Evolutionary conservation across 2,113 vertebrate genomes (phyloP), one percentile per base, ranked within the genome.

Genomic region (Archilochus colubris): DNA sequence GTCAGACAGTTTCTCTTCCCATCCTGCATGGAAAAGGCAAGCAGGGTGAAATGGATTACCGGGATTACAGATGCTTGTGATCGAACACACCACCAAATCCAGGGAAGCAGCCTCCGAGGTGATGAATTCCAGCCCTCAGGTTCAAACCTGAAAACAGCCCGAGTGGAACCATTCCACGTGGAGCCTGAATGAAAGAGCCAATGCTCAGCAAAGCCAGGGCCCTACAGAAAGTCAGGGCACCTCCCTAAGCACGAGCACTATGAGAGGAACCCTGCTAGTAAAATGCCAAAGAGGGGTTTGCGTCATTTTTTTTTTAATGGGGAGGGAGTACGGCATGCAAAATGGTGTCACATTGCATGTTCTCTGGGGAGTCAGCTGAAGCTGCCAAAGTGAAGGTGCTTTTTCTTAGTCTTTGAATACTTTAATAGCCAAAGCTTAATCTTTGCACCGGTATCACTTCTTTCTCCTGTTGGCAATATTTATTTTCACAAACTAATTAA

Each of bases 81-180:
- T 70, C 2, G 53, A 94, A 63, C 43, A 58, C 79, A 43, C 38
- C 59, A 5, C 51, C 59, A 33, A 91, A 63, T 15, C 1, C 0
- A 36, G 75, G 82, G 75, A 94, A 95, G 72, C 62, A 36, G 59
- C 55, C 87, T 88, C 83, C 0, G 1, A 94, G 93, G 94, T 27
- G 75, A 94, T 80, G 91, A 89, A 94, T 95, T 94, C 93, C 91
- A 92, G 75, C 38, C 50, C 57, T 28, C 53, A 55, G 58, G 85
- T 69, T 88, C 78, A 89, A 92, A 78, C 59, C 87, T 5, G 70
- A 88, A 92, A 91, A 88, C 78, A 74, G 67, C 64, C 55, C 2
- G 2, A 12, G 61, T 85, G 63, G 87, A 94, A 93, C 88, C 82
- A 86, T 91, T 80, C 69, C 44, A 53, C 17, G 17, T n/a, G 63